These are phyloP conservation scores for Neolamprologus tretocephalus DNA, from an alignment of 2,113 vertebrate genomes.

Conservation along the genomic window DNA sequence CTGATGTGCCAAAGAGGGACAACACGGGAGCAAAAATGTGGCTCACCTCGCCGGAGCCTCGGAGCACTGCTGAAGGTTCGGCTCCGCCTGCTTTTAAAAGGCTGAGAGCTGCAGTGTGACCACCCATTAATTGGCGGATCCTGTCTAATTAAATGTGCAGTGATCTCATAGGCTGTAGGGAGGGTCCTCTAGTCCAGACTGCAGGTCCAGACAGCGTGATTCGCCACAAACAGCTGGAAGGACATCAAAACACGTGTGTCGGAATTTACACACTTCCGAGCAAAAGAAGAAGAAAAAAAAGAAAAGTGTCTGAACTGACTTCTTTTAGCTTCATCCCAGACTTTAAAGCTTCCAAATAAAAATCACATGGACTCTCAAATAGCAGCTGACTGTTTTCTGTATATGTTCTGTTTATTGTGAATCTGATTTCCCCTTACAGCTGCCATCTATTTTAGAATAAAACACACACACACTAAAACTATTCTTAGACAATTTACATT, in stretches of 20 bases:
- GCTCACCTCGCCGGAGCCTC: slow-evolving; percentile 3
- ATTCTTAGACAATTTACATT: not conserved
- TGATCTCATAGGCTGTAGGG: slow-evolving; percentile 53
- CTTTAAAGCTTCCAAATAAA: not conserved
- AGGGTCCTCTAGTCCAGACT: slow-evolving; percentile 41
- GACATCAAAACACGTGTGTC: slow-evolving; percentile 49
- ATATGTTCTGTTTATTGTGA: not conserved
- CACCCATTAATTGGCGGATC: slow-evolving; percentile 16
- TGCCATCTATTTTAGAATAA: not conserved
- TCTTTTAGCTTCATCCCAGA: not conserved
- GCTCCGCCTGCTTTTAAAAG: slow-evolving; percentile 35
- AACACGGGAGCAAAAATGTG: not conserved
- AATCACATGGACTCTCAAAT: not conserved
- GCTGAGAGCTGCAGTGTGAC: not conserved
- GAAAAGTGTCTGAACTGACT: not conserved
- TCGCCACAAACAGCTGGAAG: slow-evolving; percentile 53
- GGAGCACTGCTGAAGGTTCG: not conserved
- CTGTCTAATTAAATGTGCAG: slow-evolving; percentile 29
- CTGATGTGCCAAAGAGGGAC: not conserved
- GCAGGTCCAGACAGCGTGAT: slow-evolving; percentile 25
- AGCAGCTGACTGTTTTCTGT: not conserved
- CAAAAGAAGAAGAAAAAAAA: not conserved
- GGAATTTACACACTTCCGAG: slow-evolving; percentile 29
- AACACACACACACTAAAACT: rapidly evolving
- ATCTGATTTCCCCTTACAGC: not conserved